Conservation (phyloP, 2,113 vertebrate genomes). For the Telmatochromis brachygnathus region DNA sequence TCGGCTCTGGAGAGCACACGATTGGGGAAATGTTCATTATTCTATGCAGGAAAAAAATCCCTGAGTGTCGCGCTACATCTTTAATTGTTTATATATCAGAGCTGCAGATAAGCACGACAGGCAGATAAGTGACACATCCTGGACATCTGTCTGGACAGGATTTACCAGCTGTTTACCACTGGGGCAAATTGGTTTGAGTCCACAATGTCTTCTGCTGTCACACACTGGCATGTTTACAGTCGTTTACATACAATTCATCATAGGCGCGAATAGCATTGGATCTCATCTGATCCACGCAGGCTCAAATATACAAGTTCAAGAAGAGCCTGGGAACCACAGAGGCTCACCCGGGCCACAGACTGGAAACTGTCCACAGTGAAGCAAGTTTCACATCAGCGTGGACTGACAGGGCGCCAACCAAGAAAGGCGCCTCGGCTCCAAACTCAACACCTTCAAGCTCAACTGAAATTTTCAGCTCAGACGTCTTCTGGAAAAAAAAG, state of each 20-base stretch:
- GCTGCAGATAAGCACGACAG: background rate
- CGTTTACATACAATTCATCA: background rate
- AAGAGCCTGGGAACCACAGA: background rate
- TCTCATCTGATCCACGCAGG: background rate
- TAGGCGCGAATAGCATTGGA: rapidly evolving
- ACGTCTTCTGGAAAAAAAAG: background rate
- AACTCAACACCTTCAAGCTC: background rate
- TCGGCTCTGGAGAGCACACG: rapidly evolving
- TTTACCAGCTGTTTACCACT: background rate
- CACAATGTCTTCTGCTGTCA: background rate
- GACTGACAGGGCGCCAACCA: rapidly evolving
- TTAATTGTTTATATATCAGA: background rate
- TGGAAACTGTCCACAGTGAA: background rate
- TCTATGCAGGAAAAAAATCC: background rate
- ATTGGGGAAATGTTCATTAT: background rate
- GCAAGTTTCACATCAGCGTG: background rate
- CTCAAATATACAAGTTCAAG: background rate
- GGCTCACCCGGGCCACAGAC: background rate
- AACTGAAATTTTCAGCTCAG: background rate
- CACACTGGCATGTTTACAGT: background rate
- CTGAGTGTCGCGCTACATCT: rapidly evolving
- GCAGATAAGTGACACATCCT: background rate
- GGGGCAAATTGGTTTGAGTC: background rate
- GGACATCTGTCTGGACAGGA: background rate
- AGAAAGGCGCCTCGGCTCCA: background rate